Evolutionary conservation across 2,888 invertebrate genomes (phyloP).

Genomic region (Neoascia interrupta): DNA sequence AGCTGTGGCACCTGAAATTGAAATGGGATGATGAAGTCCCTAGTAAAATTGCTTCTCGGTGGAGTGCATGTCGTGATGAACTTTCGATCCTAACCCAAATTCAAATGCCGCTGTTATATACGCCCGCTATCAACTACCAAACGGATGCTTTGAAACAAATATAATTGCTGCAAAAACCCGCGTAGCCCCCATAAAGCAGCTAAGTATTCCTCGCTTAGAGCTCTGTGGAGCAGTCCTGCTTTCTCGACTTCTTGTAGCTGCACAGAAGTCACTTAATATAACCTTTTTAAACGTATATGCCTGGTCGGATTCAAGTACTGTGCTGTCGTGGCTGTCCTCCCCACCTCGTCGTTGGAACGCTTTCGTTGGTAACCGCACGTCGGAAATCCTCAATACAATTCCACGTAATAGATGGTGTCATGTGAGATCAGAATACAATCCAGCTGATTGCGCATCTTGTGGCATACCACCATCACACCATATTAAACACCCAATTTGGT

Average conservation of each 20-base stretch:
- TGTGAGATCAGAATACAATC: neutral
- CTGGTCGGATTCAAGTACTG: neutral
- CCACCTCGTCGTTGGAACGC: neutral
- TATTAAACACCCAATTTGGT: neutral
- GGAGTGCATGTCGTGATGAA: slow-evolving; percentile 32
- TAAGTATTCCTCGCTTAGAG: slow-evolving; percentile 13
- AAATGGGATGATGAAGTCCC: slow-evolving; percentile 7
- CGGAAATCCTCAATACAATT: neutral
- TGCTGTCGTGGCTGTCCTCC: neutral
- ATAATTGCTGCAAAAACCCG: neutral
- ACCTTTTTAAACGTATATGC: slow-evolving; percentile 1
- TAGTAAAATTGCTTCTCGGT: slow-evolving; percentile 37
- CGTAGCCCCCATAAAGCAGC: neutral
- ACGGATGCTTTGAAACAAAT: too few relatives aligned
- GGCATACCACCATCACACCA: neutral
- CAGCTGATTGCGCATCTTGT: neutral
- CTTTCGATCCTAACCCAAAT: neutral
- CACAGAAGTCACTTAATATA: neutral
- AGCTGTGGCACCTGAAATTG: slow-evolving; percentile 9
- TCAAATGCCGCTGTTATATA: neutral
- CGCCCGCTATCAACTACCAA: too few relatives aligned
- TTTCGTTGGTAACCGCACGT: neutral
- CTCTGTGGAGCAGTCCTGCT: neutral
- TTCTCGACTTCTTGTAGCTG: neutral
- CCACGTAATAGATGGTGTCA: neutral